Conservation (phyloP, 2,113 vertebrate species). For the Datnioides undecimradiatus region DNA sequence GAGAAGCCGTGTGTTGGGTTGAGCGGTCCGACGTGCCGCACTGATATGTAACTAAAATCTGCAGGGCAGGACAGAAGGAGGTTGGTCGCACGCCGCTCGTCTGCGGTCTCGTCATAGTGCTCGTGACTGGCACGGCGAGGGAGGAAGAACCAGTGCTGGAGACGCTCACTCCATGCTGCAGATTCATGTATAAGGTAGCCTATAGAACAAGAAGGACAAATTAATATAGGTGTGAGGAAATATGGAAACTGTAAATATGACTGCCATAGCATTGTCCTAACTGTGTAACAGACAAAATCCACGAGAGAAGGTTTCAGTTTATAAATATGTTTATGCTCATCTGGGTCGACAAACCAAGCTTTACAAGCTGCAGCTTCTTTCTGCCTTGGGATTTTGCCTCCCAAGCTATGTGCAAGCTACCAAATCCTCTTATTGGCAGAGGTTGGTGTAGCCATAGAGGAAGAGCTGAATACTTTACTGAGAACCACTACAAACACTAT, state of each 20-base stretch:
- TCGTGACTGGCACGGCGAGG: constrained; percentile 92
- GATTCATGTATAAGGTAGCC: constrained; percentile 98
- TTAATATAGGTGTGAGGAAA: background rate
- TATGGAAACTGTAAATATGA: background rate
- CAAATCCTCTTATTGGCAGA: background rate
- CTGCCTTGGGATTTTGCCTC: background rate
- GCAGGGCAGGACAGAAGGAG: constrained; percentile 88
- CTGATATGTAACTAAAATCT: constrained; percentile 85
- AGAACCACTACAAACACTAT: too few relatives aligned
- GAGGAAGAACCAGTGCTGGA: constrained; percentile 95
- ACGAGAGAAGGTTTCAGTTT: background rate
- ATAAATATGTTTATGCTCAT: background rate
- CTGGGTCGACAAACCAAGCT: background rate
- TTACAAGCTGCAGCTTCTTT: background rate
- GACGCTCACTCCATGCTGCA: constrained; percentile 90
- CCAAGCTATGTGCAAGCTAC: background rate
- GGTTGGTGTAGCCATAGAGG: background rate
- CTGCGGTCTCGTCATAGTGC: constrained; percentile 89
- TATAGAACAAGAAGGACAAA: constrained; percentile 39
- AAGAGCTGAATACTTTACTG: background rate
- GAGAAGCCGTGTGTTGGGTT: constrained; percentile 94
- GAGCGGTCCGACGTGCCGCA: constrained; percentile 81
- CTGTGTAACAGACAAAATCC: background rate
- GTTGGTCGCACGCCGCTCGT: constrained; percentile 91
- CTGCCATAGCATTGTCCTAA: background rate